A percentile compares a stretch with the other conserved stretches of the same genome.
These are phyloP conservation scores for Plebejus anna DNA, from an alignment of 2,888 invertebrate species.

Conservation along the genomic window DNA sequence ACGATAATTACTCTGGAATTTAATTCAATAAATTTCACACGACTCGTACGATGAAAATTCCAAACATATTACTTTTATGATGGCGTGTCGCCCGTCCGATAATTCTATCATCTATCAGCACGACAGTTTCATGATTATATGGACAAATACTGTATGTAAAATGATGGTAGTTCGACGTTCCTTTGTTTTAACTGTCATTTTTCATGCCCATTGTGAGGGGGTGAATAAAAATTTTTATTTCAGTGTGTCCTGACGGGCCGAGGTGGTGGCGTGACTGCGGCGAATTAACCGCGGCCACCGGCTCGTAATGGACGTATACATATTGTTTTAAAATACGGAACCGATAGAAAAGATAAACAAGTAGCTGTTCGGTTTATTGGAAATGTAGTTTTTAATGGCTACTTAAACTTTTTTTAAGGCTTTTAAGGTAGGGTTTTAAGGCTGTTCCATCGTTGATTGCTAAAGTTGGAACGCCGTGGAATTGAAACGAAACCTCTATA, in stretches of 20 bases:
- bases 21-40: slow-evolving; percentile 40
- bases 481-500: neutral
- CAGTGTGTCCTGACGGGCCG: neutral
- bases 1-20: slow-evolving; percentile 39
- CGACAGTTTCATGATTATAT: slow-evolving; percentile 7
- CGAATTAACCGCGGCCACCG: slow-evolving; percentile 11
- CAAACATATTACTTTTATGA: slow-evolving; percentile 26
- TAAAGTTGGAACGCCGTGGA: neutral
- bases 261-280: slow-evolving; percentile 22
- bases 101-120: slow-evolving; percentile 9
- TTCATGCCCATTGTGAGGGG: slow-evolving; percentile 21
- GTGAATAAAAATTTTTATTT: slow-evolving; percentile 27
- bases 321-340: slow-evolving; percentile 5
- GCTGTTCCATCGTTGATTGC: neutral
- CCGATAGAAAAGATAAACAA: slow-evolving; percentile 10
- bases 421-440: neutral
- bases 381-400: slow-evolving; percentile 11
- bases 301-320: slow-evolving; percentile 23
- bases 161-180: slow-evolving; percentile 3
- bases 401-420: neutral
- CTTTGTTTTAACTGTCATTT: slow-evolving; percentile 22
- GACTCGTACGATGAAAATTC: slow-evolving; percentile 35
- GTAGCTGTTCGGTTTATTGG: neutral
- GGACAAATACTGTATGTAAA: neutral
- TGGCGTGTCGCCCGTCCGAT: neutral